These are phyloP conservation scores for Prostheceraeus crozeri DNA, from an alignment of 2,888 invertebrate genomes.

Conservation along the genomic window DNA sequence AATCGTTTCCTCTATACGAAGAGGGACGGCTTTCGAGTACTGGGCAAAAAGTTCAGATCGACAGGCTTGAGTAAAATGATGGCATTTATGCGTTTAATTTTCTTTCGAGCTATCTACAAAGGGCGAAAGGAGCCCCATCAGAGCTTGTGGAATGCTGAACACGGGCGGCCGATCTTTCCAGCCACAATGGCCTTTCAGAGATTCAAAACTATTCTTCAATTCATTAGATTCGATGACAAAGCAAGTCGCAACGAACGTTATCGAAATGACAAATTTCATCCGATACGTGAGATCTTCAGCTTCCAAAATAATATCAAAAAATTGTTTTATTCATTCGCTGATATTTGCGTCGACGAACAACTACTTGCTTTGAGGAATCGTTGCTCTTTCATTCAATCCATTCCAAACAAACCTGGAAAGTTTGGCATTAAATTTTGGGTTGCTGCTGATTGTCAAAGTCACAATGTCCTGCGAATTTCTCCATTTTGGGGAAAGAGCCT, in stretches of 20 bases:
- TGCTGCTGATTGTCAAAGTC: no score
- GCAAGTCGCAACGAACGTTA: constrained; percentile 14
- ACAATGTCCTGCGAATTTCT: no score
- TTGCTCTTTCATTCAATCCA: constrained; percentile 15
- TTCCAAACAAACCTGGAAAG: constrained; percentile 23
- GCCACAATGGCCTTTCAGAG: constrained; percentile 13
- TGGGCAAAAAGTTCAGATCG: no score
- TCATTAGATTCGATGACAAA: constrained; percentile 22
- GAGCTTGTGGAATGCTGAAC: constrained; percentile 2
- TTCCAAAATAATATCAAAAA: constrained; percentile 11
- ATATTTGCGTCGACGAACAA: constrained; percentile 13
- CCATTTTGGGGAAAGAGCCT: no score
- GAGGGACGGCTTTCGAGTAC: no score
- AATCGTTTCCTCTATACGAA: no score
- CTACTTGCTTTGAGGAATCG: constrained; percentile 28
- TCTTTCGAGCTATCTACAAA: constrained; percentile 23
- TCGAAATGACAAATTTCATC: constrained; percentile 23
- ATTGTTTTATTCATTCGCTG: background rate
- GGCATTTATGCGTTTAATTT: constrained; percentile 27
- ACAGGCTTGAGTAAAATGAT: no score
- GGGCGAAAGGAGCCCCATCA: constrained; percentile 16
- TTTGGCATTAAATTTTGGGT: constrained; percentile 22
- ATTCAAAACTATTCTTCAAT: constrained; percentile 14
- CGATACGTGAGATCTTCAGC: constrained; percentile 24
- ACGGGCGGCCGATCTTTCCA: constrained; percentile 25